Evolutionary conservation across 2,797 vertebrate genomes (phyloP).

Genomic region (Sternotherus odoratus): DNA sequence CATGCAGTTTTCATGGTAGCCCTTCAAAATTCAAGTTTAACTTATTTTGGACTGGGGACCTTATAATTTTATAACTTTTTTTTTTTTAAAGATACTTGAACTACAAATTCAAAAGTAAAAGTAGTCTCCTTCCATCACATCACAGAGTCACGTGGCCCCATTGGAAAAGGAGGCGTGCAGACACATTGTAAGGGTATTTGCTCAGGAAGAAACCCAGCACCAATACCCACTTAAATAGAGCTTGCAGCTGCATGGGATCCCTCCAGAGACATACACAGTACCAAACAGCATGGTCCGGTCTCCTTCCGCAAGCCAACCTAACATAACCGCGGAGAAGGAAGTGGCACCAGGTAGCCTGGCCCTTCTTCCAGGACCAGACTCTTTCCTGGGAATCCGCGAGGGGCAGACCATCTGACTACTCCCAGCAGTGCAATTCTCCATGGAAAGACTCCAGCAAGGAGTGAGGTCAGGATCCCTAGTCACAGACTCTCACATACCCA

Average conservation of each 20-base stretch:
- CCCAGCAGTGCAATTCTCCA: too few species aligned
- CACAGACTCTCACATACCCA: too few species aligned
- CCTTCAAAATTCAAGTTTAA: not conserved
- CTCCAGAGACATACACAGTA: not conserved
- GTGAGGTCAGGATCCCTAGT: too few species aligned
- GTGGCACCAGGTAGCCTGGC: not conserved
- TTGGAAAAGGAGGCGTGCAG: not conserved
- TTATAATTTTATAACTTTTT: accelerated
- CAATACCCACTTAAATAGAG: not conserved
- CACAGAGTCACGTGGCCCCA: not conserved
- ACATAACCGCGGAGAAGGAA: too few species aligned
- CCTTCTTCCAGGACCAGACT: not conserved
- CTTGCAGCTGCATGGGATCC: not conserved
- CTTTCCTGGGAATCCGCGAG: not conserved
- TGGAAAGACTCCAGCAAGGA: too few species aligned
- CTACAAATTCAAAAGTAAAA: not conserved
- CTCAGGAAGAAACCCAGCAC: not conserved
- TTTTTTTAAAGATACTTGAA: too few species aligned
- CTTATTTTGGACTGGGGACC: not conserved
- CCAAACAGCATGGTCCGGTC: not conserved
- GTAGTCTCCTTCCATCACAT: not conserved
- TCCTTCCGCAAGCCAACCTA: too few species aligned
- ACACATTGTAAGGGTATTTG: not conserved
- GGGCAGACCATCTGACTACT: too few species aligned
- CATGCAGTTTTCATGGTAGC: not conserved